Conservation (phyloP, 2,888 invertebrate species). For the Drosophila algonquin region DNA sequence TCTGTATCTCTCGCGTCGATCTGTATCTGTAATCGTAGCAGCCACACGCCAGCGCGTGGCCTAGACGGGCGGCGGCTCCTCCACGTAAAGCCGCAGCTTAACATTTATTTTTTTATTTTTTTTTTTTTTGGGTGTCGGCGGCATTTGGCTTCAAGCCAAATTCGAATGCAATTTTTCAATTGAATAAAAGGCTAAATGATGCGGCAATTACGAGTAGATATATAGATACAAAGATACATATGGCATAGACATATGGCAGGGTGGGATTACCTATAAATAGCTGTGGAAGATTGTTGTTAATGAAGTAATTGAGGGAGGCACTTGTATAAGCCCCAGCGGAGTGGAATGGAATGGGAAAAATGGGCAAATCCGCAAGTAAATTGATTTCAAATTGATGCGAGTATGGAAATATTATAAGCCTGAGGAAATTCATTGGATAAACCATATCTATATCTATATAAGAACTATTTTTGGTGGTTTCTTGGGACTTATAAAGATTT, state of each 20-base stretch:
- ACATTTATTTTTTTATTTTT: conserved; percentile 16
- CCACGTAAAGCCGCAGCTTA: conserved; percentile 21
- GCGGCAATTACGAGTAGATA: conserved; percentile 25
- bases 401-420: not conserved
- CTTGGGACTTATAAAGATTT: not conserved
- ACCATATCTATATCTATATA: not conserved
- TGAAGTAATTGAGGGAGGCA: conserved; percentile 32
- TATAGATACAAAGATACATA: conserved; percentile 8
- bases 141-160: conserved; percentile 53
- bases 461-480: not conserved
- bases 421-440: not conserved
- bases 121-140: conserved; percentile 4
- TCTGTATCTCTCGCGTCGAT: conserved; percentile 30
- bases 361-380: not conserved
- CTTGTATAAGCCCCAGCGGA: conserved; percentile 19
- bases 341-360: conserved; percentile 5
- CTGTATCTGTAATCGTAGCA: conserved; percentile 49
- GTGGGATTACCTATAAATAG: conserved; percentile 20
- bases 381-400: not conserved
- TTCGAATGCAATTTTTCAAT: conserved; percentile 66
- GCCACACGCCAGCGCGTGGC: conserved; percentile 56
- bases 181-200: conserved; percentile 46
- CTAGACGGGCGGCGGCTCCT: conserved; percentile 28
- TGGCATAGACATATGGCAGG: not conserved
- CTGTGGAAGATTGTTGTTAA: conserved; percentile 18